Base-by-base conservation (phyloP, 2,113 vertebrate species). In the Equus quagga region DNA sequence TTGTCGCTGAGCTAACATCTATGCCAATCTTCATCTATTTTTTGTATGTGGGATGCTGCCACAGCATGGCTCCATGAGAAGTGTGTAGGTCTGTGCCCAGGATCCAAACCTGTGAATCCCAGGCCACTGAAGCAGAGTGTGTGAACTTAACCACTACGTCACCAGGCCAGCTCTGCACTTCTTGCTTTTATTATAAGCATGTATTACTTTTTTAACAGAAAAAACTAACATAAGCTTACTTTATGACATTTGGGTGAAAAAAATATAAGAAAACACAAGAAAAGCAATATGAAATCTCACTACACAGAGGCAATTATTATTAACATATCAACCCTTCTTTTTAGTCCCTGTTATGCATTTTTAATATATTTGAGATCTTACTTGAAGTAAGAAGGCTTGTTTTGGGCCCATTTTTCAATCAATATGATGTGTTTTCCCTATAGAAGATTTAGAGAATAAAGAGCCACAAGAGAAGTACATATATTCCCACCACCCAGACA, bases 151-250 rank as follows among this genome's bases (percentile, higher is more conserved):
- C 36, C 36, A 41, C 36, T 41, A 41, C 36, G 36, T 41, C 36
- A 41, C 36, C 36, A 41, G 36, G 36, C 36, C 36, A 41, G 36
- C 36, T 41, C 36, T 41, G 36, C 6, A 31, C 58, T 64, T 82
- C 89, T 89, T 89, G 96, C 17, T 44, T 64, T 73, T 85, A 75
- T 33, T 76, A 70, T 54, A 93, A 62, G 21, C 7, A 65, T 58
- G 31, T 23, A 72, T 83, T 92, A 85, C 7, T 91, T 95, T 93
- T 54, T 11, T 64, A 96, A 84, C 18, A 92, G 26, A 46, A 46
- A 82, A 70, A 87, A 62, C 73, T 31, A 49, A 78, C 8, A 33
- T 18, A 84, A 76, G 6, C n/a, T 86, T 33, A 75, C 10, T n/a
- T 19, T 76, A 19, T 82, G 82, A 41, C 10, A 89, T 91, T 62